Evolutionary conservation across 2,888 invertebrate genomes (phyloP), one percentile per base, ranked within the genome.

Genomic region (Cryptus armator): DNA sequence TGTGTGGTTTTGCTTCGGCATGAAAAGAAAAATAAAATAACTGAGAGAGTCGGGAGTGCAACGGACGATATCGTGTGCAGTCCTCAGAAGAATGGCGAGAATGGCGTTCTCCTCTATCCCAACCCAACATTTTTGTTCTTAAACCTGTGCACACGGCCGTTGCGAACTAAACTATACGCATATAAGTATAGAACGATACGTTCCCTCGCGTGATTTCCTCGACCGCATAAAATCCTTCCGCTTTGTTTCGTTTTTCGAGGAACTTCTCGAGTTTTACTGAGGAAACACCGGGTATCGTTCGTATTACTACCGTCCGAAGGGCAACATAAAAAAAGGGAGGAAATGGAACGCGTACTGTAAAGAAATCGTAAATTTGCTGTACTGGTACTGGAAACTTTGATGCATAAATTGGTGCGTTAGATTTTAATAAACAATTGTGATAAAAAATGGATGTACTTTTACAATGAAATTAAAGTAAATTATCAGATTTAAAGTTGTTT

Each of bases 31-130:
- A 19, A 37, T 14, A 59, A 59, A 44, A 56, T 24, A 56, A 32
- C 24, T 29, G 67, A 81, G 62, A 70, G 7, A 70, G 43, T 24
- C 80, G 87, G 87, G 87, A 88, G 88, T 90, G 89, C 90, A 89
- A 90, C 87, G 89, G 84, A 88, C 88, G 90, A 90, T 88, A 90
- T 87, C 86, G 88, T 82, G 86, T 79, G 44, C 24, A 24, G 53
- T 56, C 19, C 72, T 2, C 64, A 14, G 64, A 64, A 29, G 46
- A 32, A 14, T 32, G 48, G 66, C 66, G 19, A 80, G 14, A 74
- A 74, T 67, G 56, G 80, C 80, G 67, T 46, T 59, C 56, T 46
- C 70, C 67, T 10, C 48, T 16, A 48, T 12, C 29, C 32, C 37
- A 37, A 46, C 24, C 43, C 16, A 10, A 12, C 48, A 43, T 43